A percentile compares a stretch with the other conserved stretches of the same genome.
Conservation (phyloP, 2,797 vertebrate genomes). For the Sarcoramphus papa region DNA sequence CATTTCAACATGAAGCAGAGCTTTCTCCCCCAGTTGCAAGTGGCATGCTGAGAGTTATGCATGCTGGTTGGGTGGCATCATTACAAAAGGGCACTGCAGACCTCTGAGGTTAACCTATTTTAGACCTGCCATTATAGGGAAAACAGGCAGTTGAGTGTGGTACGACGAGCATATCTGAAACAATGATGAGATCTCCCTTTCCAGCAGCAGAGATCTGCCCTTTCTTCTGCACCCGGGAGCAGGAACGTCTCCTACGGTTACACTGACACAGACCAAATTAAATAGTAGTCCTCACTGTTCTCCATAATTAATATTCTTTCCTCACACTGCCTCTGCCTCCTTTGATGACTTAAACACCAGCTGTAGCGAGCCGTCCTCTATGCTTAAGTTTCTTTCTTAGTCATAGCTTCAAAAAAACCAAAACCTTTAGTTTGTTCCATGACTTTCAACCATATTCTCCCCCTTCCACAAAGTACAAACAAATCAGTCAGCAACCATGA, state of each 20-base stretch:
- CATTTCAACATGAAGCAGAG: neutral
- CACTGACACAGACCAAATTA: neutral
- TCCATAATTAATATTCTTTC: conserved; percentile 38
- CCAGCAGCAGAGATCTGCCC: neutral
- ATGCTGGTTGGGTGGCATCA: accelerated
- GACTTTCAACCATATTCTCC: neutral
- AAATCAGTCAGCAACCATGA: neutral
- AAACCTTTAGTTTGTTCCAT: neutral
- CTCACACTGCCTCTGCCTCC: neutral
- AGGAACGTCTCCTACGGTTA: neutral
- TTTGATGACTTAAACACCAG: conserved; percentile 6
- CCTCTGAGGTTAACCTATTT: neutral
- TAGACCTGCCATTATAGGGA: neutral
- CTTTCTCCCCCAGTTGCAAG: neutral
- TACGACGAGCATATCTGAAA: accelerated
- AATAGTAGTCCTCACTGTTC: conserved; percentile 16
- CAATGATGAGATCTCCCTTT: neutral
- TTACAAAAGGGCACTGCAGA: neutral
- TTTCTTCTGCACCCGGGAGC: neutral
- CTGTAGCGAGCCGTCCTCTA: neutral
- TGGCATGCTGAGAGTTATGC: neutral
- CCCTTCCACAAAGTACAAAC: neutral
- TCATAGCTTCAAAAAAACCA: neutral
- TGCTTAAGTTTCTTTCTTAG: neutral
- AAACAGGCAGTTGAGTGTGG: accelerated